Evolutionary conservation across 2,797 vertebrate genomes (phyloP).

Genomic region (Bovichtus variegatus): DNA sequence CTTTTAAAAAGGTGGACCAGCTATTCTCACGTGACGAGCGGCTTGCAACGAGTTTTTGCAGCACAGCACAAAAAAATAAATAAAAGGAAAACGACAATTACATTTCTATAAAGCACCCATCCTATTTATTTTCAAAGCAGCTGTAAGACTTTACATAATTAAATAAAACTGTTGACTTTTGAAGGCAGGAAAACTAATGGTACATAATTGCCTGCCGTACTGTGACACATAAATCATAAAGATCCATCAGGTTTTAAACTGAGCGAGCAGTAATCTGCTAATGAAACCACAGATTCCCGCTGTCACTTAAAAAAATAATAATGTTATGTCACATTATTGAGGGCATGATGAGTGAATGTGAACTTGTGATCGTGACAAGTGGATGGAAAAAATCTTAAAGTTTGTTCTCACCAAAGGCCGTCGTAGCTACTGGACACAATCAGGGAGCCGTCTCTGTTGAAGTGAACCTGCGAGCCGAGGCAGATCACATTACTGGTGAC

Average conservation of each 20-base stretch:
- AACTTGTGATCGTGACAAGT: not conserved
- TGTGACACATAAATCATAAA: not conserved
- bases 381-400: not conserved
- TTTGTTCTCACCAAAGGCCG: slow-evolving; percentile 91
- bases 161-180: not conserved
- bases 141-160: not conserved
- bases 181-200: not conserved
- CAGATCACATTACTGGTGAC: not conserved
- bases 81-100: too few species aligned
- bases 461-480: slow-evolving; percentile 90
- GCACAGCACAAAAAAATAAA: too few species aligned
- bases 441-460: slow-evolving; percentile 98
- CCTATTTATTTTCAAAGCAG: not conserved
- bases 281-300: not conserved
- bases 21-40: too few species aligned
- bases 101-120: not conserved
- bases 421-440: slow-evolving; percentile 99
- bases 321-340: not conserved
- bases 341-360: too few species aligned
- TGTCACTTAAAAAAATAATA: too few species aligned
- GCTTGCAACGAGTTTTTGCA: too few species aligned
- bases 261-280: not conserved
- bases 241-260: not conserved
- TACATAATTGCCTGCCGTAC: not conserved
- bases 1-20: too few species aligned